Percentiles rank a stretch among this genome's conserved stretches.
phyloP scores from a whole-genome alignment of 2,797 vertebrate species.

The Arctocebus calabarensis region DNA sequence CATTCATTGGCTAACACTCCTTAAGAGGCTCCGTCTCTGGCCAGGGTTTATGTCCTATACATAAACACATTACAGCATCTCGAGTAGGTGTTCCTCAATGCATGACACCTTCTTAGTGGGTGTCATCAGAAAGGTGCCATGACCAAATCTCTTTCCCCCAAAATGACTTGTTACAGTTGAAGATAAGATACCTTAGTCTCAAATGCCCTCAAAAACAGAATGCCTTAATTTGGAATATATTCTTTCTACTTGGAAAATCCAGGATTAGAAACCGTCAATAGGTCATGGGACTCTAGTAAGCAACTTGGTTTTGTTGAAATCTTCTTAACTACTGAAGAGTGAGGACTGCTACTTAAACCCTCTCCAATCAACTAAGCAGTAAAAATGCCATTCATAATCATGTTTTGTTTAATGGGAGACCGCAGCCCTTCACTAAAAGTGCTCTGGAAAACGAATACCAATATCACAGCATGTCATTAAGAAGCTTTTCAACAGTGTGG shows the following conservation, averaged over 20 bases:
- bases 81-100: background rate
- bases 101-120: background rate
- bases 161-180: background rate
- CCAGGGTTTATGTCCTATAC: background rate
- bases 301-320: background rate
- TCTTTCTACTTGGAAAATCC: background rate
- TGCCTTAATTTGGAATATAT: background rate
- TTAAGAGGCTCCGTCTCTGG: background rate
- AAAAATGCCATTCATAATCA: background rate
- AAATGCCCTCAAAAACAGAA: background rate
- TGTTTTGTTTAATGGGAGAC: background rate
- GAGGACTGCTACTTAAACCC: background rate
- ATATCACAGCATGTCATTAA: background rate
- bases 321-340: background rate
- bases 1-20: background rate
- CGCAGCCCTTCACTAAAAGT: background rate
- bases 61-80: background rate
- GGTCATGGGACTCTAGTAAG: background rate
- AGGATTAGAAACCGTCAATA: background rate
- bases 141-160: background rate
- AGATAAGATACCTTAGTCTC: background rate
- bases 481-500: background rate
- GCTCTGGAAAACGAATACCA: background rate
- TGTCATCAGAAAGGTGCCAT: background rate
- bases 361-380: background rate